Conservation (phyloP, 2,888 invertebrate genomes). For the Drosophila macrospina region DNA sequence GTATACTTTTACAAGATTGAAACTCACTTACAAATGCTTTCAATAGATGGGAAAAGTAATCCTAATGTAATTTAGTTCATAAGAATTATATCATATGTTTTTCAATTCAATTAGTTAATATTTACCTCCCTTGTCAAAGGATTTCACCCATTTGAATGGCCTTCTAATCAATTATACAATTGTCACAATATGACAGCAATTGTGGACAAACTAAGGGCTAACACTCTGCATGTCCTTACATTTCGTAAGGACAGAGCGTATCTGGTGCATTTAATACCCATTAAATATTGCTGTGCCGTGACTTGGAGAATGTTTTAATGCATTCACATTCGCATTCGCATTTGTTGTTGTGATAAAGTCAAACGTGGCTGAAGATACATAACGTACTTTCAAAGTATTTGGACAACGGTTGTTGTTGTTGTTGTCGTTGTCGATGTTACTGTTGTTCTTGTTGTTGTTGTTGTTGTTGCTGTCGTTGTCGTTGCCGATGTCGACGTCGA, state of each 20-base stretch:
- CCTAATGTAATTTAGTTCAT: too few species aligned
- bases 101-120: too few species aligned
- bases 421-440: slow-evolving; percentile 7
- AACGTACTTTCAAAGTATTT: slow-evolving; percentile 53
- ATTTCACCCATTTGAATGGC: not conserved
- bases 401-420: slow-evolving; percentile 45
- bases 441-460: slow-evolving; percentile 13
- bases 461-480: slow-evolving; percentile 28
- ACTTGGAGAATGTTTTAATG: slow-evolving; percentile 22
- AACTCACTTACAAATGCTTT: too few species aligned
- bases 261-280: slow-evolving; percentile 19
- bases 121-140: not conserved
- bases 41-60: too few species aligned
- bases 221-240: too few species aligned
- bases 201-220: not conserved
- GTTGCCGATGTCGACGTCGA: slow-evolving; percentile 14
- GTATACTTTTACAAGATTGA: too few species aligned
- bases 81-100: too few species aligned
- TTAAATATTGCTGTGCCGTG: slow-evolving; percentile 16
- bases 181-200: slow-evolving; percentile 5
- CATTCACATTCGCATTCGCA: slow-evolving; percentile 18
- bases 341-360: slow-evolving; percentile 16
- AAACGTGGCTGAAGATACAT: slow-evolving; percentile 45
- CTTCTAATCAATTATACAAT: not conserved
- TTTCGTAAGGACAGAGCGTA: slow-evolving; percentile 14